Evolutionary conservation across 2,113 vertebrate genomes (phyloP).

Genomic region (Oxyruncus cristatus): DNA sequence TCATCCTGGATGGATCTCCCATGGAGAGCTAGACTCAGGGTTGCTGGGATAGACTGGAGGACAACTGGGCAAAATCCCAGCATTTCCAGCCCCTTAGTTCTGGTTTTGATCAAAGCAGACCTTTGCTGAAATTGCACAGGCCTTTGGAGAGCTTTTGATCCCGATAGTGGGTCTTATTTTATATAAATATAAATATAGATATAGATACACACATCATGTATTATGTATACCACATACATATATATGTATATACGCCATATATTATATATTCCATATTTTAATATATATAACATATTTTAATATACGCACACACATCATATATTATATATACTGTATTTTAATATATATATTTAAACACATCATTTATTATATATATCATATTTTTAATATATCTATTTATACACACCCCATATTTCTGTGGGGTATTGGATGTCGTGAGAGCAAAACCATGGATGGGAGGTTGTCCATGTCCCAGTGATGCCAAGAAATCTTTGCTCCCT

Average conservation of each 20-base stretch:
- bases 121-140: background rate
- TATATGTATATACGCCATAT: background rate
- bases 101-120: background rate
- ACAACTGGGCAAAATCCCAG: background rate
- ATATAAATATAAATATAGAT: background rate
- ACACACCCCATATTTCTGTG: background rate
- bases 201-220: background rate
- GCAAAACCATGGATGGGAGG: background rate
- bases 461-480: background rate
- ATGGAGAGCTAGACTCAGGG: fast-evolving
- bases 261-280: background rate
- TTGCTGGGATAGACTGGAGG: background rate
- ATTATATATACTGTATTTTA: fast-evolving
- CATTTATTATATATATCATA: background rate
- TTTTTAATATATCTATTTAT: background rate
- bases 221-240: background rate
- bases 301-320: background rate
- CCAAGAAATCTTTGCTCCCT: background rate
- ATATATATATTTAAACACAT: background rate
- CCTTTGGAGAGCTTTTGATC: background rate
- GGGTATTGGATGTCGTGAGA: background rate
- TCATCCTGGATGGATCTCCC: background rate
- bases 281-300: background rate
- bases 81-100: background rate
- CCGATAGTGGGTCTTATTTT: background rate